Evolutionary conservation across 2,797 vertebrate genomes (phyloP).

Genomic region (Arvicola amphibius): DNA sequence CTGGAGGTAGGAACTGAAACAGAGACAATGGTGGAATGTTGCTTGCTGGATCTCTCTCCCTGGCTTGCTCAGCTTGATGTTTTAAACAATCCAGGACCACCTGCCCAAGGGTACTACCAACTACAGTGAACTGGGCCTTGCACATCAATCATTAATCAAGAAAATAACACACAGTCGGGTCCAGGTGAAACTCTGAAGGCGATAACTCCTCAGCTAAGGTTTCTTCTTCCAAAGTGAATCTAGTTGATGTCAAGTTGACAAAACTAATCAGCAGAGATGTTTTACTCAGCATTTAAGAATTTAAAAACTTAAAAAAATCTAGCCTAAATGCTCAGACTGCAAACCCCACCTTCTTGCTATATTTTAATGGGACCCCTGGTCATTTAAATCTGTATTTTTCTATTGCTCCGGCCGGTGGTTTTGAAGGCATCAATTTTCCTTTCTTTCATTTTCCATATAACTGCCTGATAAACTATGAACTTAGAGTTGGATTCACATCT

Average conservation of each 20-base stretch:
- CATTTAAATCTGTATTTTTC: not conserved
- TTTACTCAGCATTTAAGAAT: not conserved
- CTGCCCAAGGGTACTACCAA: not conserved
- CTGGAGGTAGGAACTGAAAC: not conserved
- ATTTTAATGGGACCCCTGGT: not conserved
- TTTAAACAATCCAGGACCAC: not conserved
- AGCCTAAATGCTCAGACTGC: not conserved
- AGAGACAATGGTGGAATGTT: not conserved
- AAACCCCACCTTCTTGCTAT: not conserved
- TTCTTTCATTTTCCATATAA: slow-evolving; percentile 31
- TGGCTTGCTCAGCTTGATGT: not conserved
- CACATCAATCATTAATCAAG: not conserved
- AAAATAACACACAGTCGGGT: not conserved
- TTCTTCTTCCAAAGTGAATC: not conserved
- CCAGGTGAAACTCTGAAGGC: not conserved
- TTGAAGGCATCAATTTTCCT: slow-evolving; percentile 34
- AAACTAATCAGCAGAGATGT: not conserved
- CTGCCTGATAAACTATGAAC: slow-evolving; percentile 10
- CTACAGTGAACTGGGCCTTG: not conserved
- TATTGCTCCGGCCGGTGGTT: not conserved
- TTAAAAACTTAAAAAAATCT: not conserved
- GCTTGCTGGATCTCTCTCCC: not conserved
- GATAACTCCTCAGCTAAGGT: not conserved
- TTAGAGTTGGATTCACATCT: slow-evolving; percentile 30
- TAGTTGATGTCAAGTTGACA: not conserved